These are phyloP conservation scores for Trypoxylus dichotomus DNA, from an alignment of 1,140 invertebrate species.

Conservation along the genomic window DNA sequence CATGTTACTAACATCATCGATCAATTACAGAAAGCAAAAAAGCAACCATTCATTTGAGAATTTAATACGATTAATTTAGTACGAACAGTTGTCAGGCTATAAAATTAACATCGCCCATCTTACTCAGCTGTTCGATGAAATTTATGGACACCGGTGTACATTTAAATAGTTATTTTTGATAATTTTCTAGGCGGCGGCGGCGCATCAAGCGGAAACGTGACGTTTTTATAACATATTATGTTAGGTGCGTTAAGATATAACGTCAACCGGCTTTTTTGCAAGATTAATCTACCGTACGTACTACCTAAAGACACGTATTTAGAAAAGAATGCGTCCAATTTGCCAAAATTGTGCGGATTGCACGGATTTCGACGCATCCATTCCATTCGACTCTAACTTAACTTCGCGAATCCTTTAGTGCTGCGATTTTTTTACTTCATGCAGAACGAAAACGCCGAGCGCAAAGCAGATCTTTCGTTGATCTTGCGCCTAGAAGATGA, in stretches of 20 bases:
- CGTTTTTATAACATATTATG: background rate
- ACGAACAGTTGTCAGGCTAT: too few relatives aligned
- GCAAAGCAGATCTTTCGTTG: background rate
- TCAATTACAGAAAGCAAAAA: too few relatives aligned
- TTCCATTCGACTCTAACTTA: background rate
- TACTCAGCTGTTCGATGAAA: slow-evolving; percentile 49
- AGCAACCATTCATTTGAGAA: too few relatives aligned
- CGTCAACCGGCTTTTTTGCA: background rate
- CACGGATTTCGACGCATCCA: background rate
- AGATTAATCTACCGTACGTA: background rate
- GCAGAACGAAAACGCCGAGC: background rate
- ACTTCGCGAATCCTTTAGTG: background rate
- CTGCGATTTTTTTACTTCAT: background rate
- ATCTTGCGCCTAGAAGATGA: background rate
- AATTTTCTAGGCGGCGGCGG: background rate
- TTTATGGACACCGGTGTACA: too few relatives aligned
- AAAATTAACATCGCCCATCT: too few relatives aligned
- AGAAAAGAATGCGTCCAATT: background rate
- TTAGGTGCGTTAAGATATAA: background rate
- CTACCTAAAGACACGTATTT: background rate
- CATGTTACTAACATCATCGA: too few relatives aligned
- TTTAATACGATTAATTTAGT: too few relatives aligned
- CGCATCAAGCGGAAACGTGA: background rate
- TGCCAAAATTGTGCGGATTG: background rate
- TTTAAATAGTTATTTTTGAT: background rate